phyloP scores from a whole-genome alignment of 2,797 vertebrate species.

The Malacoraja senta region DNA sequence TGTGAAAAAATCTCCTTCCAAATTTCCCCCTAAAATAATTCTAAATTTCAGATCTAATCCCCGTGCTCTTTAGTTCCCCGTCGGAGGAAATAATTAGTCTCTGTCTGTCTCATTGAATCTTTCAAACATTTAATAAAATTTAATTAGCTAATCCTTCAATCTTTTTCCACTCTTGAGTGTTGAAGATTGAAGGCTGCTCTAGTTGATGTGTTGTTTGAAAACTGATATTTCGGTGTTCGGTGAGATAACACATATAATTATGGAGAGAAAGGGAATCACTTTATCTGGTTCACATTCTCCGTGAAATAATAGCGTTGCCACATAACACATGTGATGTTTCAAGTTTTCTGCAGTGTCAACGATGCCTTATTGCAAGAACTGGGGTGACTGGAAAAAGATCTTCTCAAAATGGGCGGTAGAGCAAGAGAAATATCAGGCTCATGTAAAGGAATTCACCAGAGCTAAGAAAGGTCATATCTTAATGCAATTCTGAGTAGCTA shows the following conservation, averaged over 20 bases:
- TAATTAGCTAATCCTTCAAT: not conserved
- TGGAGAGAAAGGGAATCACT: not conserved
- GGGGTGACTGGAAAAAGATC: not conserved
- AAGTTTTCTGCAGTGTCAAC: not conserved
- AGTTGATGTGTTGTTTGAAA: not conserved
- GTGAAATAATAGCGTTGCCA: not conserved
- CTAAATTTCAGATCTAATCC: not conserved
- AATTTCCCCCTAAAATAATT: not conserved
- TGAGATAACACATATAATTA: not conserved
- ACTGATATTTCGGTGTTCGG: slow-evolving; percentile 1
- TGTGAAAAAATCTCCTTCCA: not conserved
- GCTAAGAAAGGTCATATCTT: not conserved
- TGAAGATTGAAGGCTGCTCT: not conserved
- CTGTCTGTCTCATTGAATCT: not conserved
- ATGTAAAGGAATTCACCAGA: not conserved
- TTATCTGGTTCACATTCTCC: not conserved
- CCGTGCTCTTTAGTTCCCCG: not conserved
- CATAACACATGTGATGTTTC: not conserved
- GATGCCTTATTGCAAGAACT: not conserved
- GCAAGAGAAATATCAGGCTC: not conserved
- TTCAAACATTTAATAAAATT: not conserved
- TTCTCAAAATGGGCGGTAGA: not conserved
- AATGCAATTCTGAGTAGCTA: not conserved
- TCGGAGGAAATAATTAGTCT: not conserved
- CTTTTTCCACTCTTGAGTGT: not conserved